phyloP scores from a whole-genome alignment of 1,140 invertebrate genomes.

The Drosophila quadrilineata region DNA sequence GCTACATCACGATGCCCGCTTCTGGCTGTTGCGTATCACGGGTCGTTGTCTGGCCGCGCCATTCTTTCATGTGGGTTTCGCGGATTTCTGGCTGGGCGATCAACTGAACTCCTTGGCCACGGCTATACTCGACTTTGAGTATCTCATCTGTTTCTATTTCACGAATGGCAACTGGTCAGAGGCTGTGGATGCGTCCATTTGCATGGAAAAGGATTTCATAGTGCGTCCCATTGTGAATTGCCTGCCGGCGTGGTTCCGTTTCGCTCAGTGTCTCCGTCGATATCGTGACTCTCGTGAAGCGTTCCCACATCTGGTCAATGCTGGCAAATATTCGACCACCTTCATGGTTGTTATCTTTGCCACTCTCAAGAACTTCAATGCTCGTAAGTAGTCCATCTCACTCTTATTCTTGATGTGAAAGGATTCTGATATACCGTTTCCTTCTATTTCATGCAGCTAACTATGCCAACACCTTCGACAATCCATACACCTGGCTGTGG shows the following conservation, averaged over 20 bases:
- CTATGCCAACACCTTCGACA: conserved; percentile 85
- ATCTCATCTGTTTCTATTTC: conserved; percentile 92
- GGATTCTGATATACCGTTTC: conserved; percentile 2
- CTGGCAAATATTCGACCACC: conserved; percentile 98
- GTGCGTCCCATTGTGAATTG: conserved; percentile 92
- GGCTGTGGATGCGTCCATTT: conserved; percentile 84
- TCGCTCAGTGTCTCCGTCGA: conserved; percentile 97
- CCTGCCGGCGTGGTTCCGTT: conserved; percentile 98
- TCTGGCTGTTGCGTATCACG: conserved; percentile 90
- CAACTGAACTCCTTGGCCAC: conserved; percentile 97
- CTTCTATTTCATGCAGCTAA: conserved; percentile 81
- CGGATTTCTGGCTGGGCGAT: conserved; percentile 99
- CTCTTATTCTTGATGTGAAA: background rate
- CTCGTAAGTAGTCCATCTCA: conserved; percentile 82
- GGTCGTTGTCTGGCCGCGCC: conserved; percentile 94
- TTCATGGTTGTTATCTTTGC: conserved; percentile 96
- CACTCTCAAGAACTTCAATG: conserved; percentile 87
- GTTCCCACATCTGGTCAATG: conserved; percentile 98
- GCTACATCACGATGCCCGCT: conserved; percentile 94
- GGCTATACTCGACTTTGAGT: conserved; percentile 96
- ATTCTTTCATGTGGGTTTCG: conserved; percentile 97
- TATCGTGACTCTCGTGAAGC: conserved; percentile 94
- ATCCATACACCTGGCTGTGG: conserved; percentile 92
- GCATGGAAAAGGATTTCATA: conserved; percentile 85
- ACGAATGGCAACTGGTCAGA: conserved; percentile 88